These are phyloP conservation scores for Amorpha juglandis DNA, from an alignment of 2,888 invertebrate genomes.

Conservation along the genomic window DNA sequence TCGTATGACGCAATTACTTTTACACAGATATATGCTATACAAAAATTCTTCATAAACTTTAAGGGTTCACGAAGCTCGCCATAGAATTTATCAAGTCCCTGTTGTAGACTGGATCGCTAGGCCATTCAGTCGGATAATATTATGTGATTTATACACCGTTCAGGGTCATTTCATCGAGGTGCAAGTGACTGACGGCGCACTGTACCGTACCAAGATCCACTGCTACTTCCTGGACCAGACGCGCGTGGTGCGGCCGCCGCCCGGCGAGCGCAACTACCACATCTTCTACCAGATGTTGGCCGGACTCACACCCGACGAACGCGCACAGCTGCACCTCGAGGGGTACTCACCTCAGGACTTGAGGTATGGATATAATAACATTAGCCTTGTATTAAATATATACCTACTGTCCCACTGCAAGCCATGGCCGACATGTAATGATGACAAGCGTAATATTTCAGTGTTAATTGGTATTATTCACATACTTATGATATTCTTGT, in stretches of 20 bases:
- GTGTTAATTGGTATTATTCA: too few relatives aligned
- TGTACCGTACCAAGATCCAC: conserved; percentile 97
- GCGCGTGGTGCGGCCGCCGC: conserved; percentile 92
- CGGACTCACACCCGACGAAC: conserved; percentile 94
- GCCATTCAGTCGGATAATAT: too few relatives aligned
- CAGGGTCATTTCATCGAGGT: conserved; percentile 98
- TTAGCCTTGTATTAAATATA: too few relatives aligned
- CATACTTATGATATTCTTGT: too few relatives aligned
- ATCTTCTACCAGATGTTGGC: conserved; percentile 98
- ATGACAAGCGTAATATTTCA: too few relatives aligned
- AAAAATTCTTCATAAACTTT: too few relatives aligned
- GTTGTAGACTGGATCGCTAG: neutral
- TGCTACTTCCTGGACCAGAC: conserved; percentile 98
- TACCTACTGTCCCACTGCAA: too few relatives aligned
- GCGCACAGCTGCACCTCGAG: conserved; percentile 92
- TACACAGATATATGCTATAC: too few relatives aligned
- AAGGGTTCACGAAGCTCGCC: too few relatives aligned
- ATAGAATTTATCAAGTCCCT: too few relatives aligned
- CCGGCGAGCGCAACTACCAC: conserved; percentile 97
- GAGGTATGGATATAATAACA: conserved; percentile 75
- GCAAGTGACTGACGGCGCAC: conserved; percentile 96
- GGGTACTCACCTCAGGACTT: conserved; percentile 93
- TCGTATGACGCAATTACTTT: too few relatives aligned
- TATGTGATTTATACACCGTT: neutral
- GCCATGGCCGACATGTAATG: too few relatives aligned